Base-by-base conservation (phyloP, 2,888 invertebrate genomes). In the Leucoma salicis region DNA sequence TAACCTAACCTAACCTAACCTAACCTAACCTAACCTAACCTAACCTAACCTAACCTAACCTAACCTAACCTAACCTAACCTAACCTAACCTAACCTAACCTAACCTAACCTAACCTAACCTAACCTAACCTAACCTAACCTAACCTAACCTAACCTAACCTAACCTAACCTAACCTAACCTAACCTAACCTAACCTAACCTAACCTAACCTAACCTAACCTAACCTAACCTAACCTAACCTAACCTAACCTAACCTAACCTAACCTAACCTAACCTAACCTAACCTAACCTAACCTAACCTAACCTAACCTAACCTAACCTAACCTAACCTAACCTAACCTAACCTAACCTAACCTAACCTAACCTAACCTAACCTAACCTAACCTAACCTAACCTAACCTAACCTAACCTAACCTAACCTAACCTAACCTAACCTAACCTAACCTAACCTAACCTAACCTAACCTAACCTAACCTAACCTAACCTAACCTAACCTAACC, bases 281-380 rank as follows among this genome's bases (percentile, higher is more conserved):
- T 42, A 49, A 39, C 49, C 45, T 42, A 46, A 43, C 49, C 43
- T 35, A 35, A 35, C 35, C 35, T 35, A 35, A 34, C 35, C 35
- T 35, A 39, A 52, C 46, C 52, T 41, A 43, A 46, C 48, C 48
- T 48, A 48, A 48, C 47, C 52, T 47, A 47, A 47, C 52, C 39
- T 45, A 42, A 51, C 47, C 40, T 46, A 45, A 51, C 51, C 51
- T 45, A 51, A 51, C 51, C 51, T 51, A 43, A 49, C 50, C 46
- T 46, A 47, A 51, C 51, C 52, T 48, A 52, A 52, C 52, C 52
- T 52, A 52, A 52, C 47, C 47, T 47, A 52, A 42, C 46, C 47
- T 44, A 35, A 32, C 35, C 54, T 46, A 38, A 42, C 39, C 44
- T 42, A 49, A 49, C 41, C 43, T 46, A 46, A 46, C 41, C 46